These are phyloP conservation scores for Chionis minor DNA, from an alignment of 2,113 vertebrate species.

Conservation along the genomic window DNA sequence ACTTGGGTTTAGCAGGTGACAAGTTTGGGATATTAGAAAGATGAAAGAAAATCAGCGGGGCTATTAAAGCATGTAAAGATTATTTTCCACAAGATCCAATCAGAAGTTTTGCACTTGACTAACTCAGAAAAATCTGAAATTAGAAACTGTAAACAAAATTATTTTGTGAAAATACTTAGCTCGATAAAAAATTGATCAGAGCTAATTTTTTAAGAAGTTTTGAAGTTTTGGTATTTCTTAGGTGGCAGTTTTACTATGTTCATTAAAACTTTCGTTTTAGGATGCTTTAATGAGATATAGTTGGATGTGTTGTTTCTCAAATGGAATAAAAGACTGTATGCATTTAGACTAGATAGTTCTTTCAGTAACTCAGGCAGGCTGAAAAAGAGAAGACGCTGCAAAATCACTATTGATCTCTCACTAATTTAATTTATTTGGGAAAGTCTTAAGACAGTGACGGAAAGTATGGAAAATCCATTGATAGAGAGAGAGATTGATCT, in stretches of 20 bases:
- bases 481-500: conserved; percentile 2
- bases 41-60: conserved; percentile 5
- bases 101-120: background rate
- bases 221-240: background rate
- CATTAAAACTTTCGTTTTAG: background rate
- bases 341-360: background rate
- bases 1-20: background rate
- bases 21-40: background rate
- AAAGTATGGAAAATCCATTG: conserved; percentile 19
- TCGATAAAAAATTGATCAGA: background rate
- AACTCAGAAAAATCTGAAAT: background rate
- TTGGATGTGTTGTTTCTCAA: background rate
- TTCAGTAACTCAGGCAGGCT: background rate
- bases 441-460: background rate
- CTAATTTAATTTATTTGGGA: background rate
- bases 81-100: background rate
- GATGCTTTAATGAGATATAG: background rate
- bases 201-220: background rate
- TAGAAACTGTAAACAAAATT: background rate
- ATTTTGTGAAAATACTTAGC: background rate
- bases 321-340: background rate
- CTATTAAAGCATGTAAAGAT: background rate
- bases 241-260: background rate
- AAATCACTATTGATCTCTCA: conserved; percentile 11
- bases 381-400: background rate